Conservation (phyloP, 2,113 vertebrate species). For the Melanocharis versteri region DNA sequence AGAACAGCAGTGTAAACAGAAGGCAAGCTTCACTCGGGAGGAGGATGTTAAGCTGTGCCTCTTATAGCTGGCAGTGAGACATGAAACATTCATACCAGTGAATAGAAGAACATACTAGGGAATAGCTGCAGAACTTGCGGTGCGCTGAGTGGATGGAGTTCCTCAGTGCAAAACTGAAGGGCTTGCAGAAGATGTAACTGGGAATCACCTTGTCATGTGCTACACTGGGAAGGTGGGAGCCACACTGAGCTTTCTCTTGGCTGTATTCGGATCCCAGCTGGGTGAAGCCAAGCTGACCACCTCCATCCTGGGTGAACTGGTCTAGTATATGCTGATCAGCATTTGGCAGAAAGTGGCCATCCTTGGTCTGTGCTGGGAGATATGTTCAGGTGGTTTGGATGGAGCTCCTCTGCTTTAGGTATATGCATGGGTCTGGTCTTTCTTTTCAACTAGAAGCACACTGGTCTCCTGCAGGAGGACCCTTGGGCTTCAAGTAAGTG, state of each 20-base stretch:
- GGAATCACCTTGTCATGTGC: neutral
- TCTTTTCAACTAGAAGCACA: neutral
- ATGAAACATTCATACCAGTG: neutral
- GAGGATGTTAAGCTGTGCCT: neutral
- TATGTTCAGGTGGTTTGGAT: neutral
- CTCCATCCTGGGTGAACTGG: neutral
- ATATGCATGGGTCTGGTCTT: neutral
- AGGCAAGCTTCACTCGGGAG: neutral
- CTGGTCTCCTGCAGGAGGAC: neutral
- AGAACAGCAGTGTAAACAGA: neutral
- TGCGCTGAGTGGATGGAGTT: neutral
- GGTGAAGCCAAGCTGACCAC: neutral
- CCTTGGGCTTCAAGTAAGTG: neutral
- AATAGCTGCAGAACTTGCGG: neutral
- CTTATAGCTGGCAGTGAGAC: neutral
- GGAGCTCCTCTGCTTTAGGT: neutral
- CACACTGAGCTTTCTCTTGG: neutral
- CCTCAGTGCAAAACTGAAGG: neutral
- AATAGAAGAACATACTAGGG: neutral
- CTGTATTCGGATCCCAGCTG: neutral
- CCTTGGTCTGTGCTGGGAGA: neutral
- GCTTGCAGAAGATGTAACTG: neutral
- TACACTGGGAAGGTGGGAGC: neutral
- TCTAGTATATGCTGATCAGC: neutral
- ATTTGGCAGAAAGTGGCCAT: neutral